A percentile compares a stretch with the other conserved stretches of the same genome.
phyloP scores from a whole-genome alignment of 2,888 invertebrate species.

The Stegana nigrithorax region DNA sequence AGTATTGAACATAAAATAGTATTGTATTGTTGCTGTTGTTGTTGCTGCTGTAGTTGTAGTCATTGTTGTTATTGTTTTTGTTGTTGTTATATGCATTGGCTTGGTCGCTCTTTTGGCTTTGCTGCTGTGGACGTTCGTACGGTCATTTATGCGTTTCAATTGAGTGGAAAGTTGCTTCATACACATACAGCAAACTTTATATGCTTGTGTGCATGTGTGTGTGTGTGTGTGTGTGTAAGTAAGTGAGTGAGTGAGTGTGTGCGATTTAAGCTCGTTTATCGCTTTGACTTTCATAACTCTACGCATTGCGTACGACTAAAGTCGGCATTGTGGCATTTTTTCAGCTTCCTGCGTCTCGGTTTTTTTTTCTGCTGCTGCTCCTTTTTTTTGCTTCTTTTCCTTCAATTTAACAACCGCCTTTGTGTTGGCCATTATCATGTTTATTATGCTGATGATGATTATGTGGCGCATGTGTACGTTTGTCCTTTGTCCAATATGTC shows the following conservation, averaged over 20 bases:
- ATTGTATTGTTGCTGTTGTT: background rate
- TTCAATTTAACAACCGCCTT: conserved; percentile 11
- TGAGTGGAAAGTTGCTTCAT: conserved; percentile 49
- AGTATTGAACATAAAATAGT: conserved; percentile 7
- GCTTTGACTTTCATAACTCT: conserved; percentile 30
- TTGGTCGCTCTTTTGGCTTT: background rate
- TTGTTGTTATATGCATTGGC: no score
- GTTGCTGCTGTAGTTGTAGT: conserved; percentile 2
- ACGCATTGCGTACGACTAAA: background rate
- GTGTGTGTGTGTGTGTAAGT: no score
- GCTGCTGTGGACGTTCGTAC: conserved; percentile 34
- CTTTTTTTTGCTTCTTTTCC: background rate
- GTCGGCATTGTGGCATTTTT: background rate
- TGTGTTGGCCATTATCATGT: conserved; percentile 14
- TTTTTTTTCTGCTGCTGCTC: background rate
- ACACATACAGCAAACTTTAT: background rate
- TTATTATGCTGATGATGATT: conserved; percentile 14
- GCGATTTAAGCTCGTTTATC: conserved; percentile 48
- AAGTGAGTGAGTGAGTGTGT: no score
- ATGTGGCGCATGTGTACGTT: background rate
- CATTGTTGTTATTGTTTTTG: conserved; percentile 1
- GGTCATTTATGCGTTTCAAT: conserved; percentile 53
- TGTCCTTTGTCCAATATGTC: no score
- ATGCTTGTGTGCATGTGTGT: no score
- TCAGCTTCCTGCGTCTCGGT: background rate